phyloP scores from a whole-genome alignment of 2,888 invertebrate genomes.

The Chymomyza caudatula region DNA sequence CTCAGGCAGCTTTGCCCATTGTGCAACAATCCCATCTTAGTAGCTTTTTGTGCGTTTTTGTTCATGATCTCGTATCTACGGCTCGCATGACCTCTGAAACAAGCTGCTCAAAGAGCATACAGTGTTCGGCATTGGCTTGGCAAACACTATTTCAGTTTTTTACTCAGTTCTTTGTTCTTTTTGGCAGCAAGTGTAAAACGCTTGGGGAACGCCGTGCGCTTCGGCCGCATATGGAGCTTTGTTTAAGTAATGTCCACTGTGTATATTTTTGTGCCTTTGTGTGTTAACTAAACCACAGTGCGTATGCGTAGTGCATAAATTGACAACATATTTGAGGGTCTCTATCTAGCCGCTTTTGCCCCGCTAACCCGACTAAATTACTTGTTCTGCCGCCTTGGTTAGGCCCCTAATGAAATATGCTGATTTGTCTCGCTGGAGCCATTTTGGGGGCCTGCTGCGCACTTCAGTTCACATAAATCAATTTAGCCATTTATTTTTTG shows the following conservation, averaged over 20 bases:
- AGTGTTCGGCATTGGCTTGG: too few species aligned
- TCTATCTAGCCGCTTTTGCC: background rate
- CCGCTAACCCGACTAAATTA: background rate
- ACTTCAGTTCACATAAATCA: slow-evolving; percentile 46
- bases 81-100: too few species aligned
- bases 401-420: slow-evolving; percentile 21
- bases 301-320: slow-evolving; percentile 39
- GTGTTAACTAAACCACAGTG: slow-evolving; percentile 14
- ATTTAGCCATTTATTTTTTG: slow-evolving; percentile 51
- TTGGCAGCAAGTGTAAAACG: too few species aligned
- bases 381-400: background rate
- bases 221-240: background rate
- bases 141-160: background rate
- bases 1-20: too few species aligned
- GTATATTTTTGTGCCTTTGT: background rate
- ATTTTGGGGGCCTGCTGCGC: slow-evolving; percentile 7
- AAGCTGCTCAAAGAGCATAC: too few species aligned
- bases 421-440: slow-evolving; percentile 27
- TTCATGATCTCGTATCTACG: too few species aligned
- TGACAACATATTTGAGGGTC: slow-evolving; percentile 32
- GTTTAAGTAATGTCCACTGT: slow-evolving; percentile 4
- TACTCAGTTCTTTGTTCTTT: too few species aligned
- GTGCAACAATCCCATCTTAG: too few species aligned
- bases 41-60: too few species aligned
- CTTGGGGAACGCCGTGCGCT: background rate